Evolutionary conservation across 2,113 vertebrate species (phyloP), one percentile per base, ranked within the genome.

Genomic region (Muscicapa adusta): DNA sequence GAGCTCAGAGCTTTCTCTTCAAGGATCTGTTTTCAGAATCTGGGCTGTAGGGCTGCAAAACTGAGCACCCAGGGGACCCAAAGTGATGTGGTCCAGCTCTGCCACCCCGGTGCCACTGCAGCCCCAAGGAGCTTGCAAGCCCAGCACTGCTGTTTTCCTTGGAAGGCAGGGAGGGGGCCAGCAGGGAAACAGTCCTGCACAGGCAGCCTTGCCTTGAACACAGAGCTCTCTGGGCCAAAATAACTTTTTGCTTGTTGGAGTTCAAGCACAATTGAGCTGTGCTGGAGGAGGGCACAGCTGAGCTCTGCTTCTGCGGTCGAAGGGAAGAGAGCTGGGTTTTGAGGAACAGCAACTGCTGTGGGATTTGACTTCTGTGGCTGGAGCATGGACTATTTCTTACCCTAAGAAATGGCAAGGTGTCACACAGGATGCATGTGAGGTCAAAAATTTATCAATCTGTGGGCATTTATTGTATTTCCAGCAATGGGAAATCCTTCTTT

Each of bases 1-100:
- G 94, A 95, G 93, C 94, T 92, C 93, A 92, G 93, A 89, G 87
- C 77, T 75, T 86, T 89, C 89, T 63, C 80, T 79, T 72, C 77
- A 72, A 79, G 84, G 87, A 91, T 94, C 73, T 89, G 45, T 77
- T 95, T 92, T 92, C 94, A 82, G 87, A 58, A 72, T 53, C 62
- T 33, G 76, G 77, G 58, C 95, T 87, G n/a, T 0, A 19, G 74
- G 40, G 66, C 73, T 82, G 74, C 77, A 94, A 51, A 89, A 17
- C 43, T 1, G 1, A 90, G 75, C 53, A 58, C 51, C 61, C 31
- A 40, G 67, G 73, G 74, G 77, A 93, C 38, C 0, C 0, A 40
- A 71, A 56, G 50, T 1, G 3, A 25, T 71, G 61, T 57, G 5
- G 0, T 18, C 15, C 24, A 0, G 68, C 68, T 60, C 87, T 77